Percentiles rank a stretch among this genome's conserved stretches.
These are phyloP conservation scores for Galleria mellonella DNA, from an alignment of 1,140 invertebrate species.

Conservation along the genomic window DNA sequence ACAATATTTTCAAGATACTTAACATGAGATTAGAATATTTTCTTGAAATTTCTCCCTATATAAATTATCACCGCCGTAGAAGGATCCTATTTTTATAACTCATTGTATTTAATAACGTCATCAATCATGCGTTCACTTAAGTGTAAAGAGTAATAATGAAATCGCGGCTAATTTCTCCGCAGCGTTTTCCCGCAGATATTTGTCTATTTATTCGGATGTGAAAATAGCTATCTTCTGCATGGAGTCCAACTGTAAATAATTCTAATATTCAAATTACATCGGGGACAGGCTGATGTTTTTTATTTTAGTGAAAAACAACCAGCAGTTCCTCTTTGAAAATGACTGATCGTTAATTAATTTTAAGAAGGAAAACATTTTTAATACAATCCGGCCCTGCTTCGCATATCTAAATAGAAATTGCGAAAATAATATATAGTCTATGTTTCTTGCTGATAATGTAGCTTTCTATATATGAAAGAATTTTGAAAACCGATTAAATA, in stretches of 20 bases:
- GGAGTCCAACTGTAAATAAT: slow-evolving; percentile 40
- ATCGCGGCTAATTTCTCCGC: slow-evolving; percentile 35
- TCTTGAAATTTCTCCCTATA: no score
- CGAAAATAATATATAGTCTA: no score
- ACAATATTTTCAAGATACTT: no score
- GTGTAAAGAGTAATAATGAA: slow-evolving; percentile 29
- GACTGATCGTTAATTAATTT: no score
- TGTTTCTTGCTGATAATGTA: no score
- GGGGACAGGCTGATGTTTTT: not conserved
- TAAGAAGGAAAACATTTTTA: no score
- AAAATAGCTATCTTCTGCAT: slow-evolving; percentile 28
- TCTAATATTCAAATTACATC: slow-evolving; percentile 39
- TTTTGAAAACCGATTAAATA: no score
- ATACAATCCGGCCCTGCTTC: no score
- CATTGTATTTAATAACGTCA: slow-evolving; percentile 7
- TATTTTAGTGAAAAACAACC: not conserved
- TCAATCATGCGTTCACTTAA: slow-evolving; percentile 24
- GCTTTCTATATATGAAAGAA: no score
- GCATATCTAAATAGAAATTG: no score
- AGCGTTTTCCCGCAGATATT: slow-evolving; percentile 3
- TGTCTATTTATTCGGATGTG: slow-evolving; percentile 22
- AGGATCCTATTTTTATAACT: not conserved
- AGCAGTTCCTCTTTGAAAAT: not conserved
- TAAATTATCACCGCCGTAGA: no score
- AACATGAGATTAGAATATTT: no score